Base-by-base conservation (phyloP, 2,113 vertebrate species). In the Gambusia affinis region DNA sequence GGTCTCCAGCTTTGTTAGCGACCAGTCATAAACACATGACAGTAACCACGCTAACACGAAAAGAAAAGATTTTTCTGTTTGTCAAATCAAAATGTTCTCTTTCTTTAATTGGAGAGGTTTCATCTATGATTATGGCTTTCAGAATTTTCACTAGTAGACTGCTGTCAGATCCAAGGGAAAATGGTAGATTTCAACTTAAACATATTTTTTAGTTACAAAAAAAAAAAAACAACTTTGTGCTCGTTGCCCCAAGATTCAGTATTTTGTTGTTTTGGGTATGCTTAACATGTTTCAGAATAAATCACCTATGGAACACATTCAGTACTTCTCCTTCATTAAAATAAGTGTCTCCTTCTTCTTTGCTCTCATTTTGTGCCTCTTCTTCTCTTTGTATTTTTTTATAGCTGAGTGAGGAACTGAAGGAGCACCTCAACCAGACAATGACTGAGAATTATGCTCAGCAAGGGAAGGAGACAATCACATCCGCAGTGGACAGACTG, bases 381-480 rank as follows among this genome's bases (percentile, higher is more conserved):
- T 29, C 79, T 17, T 72, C 65, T 30, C 2, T 75, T 12, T 37
- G 35, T 42, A 39, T 28, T 2, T 75, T 42, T 51, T 73, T 79
- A 29, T 80, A 97, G 96, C 91, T 97, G 82, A 96, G 95, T 14
- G 94, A 95, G 0, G 95, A 97, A 60, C 89, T 97, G 84, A 96
- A 95, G 83, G 93, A 93, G 85, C 94, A 95, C 85, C 88, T 97
- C 78, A 94, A 93, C 76, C 87, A 81, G 75, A 96, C 95, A 3
- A 94, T 97, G 94, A 92, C 85, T 0, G 88, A 95, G 77, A 95
- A 91, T 89, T 97, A 96, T 4, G 92, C 90, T 54, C 93, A 95
- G 86, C 94, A 92, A 0, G 92, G 91, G 12, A 93, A 92, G 27
- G 65, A 86, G 0, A 78, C 90, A 65, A 92, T 97, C 89, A 96